phyloP scores from a whole-genome alignment of 2,113 vertebrate species.

The Nyctereutes procyonoides region DNA sequence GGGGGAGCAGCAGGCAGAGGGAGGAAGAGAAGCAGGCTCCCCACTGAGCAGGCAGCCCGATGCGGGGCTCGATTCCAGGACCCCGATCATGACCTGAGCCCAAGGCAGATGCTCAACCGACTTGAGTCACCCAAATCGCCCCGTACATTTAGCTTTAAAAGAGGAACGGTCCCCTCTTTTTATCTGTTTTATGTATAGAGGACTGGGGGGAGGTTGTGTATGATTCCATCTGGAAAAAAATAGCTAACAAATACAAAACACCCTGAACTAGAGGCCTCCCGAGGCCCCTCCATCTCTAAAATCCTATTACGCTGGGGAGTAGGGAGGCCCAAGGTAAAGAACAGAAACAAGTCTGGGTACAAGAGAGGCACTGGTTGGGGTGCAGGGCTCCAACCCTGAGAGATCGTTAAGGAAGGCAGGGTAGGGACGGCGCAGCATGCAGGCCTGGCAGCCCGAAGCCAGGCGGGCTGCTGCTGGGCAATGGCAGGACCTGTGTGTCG shows the following conservation, averaged over 20 bases:
- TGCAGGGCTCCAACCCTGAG: background rate
- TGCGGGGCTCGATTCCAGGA: no score
- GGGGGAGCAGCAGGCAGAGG: no score
- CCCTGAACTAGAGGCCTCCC: background rate
- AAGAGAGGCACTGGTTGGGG: background rate
- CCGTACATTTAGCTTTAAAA: background rate
- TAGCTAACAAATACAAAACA: background rate
- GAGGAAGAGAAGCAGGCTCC: no score
- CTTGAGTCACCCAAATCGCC: no score
- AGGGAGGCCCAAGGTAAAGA: background rate
- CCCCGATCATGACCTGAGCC: no score
- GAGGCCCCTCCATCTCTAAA: background rate
- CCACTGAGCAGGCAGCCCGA: no score
- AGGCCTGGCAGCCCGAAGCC: background rate
- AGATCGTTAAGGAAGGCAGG: background rate
- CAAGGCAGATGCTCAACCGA: no score
- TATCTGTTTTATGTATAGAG: background rate
- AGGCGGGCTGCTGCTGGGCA: background rate
- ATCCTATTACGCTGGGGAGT: background rate
- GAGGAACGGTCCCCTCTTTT: background rate
- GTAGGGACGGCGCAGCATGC: fast-evolving
- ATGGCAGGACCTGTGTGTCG: background rate
- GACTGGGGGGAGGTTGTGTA: background rate
- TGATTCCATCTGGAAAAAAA: background rate
- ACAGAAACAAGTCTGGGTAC: background rate